These are phyloP conservation scores for Leptodirus hochenwartii DNA, from an alignment of 2,888 invertebrate genomes.

Conservation along the genomic window DNA sequence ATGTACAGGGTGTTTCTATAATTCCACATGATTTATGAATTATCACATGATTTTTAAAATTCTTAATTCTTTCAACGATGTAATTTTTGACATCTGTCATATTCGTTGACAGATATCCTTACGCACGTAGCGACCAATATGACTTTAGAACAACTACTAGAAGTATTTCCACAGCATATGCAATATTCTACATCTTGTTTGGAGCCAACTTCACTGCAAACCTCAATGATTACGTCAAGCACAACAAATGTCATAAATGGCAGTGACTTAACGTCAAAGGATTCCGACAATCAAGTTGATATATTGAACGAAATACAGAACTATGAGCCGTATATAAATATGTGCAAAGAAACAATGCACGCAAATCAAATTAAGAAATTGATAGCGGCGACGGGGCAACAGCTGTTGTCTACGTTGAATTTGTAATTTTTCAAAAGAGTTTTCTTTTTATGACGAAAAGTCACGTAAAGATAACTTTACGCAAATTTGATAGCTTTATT, in stretches of 20 bases:
- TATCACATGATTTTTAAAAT: too few species aligned
- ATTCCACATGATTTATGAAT: too few species aligned
- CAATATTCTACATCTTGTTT: constrained; percentile 16
- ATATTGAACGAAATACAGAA: constrained; percentile 25
- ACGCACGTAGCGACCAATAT: constrained; percentile 28
- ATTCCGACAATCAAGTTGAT: constrained; percentile 17
- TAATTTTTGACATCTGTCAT: constrained; percentile 2
- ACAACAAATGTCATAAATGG: constrained; percentile 9
- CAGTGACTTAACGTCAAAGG: too few species aligned
- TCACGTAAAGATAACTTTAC: too few species aligned
- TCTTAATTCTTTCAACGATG: constrained; percentile 4
- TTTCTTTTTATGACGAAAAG: too few species aligned
- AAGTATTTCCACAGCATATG: constrained; percentile 26
- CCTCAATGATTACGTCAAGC: constrained; percentile 3
- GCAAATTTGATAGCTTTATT: too few species aligned
- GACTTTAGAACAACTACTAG: constrained; percentile 26
- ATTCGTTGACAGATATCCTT: constrained; percentile 26
- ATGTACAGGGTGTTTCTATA: constrained; percentile 5
- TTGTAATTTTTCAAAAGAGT: too few species aligned
- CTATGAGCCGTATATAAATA: constrained; percentile 28
- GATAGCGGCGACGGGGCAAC: constrained; percentile 39
- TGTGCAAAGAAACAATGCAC: constrained; percentile 37
- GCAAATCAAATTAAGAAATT: constrained; percentile 40
- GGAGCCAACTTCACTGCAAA: neutral
- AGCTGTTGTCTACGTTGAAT: constrained; percentile 28